Evolutionary conservation across 1,140 invertebrate species (phyloP).

Genomic region (Doryteuthis pealeii): DNA sequence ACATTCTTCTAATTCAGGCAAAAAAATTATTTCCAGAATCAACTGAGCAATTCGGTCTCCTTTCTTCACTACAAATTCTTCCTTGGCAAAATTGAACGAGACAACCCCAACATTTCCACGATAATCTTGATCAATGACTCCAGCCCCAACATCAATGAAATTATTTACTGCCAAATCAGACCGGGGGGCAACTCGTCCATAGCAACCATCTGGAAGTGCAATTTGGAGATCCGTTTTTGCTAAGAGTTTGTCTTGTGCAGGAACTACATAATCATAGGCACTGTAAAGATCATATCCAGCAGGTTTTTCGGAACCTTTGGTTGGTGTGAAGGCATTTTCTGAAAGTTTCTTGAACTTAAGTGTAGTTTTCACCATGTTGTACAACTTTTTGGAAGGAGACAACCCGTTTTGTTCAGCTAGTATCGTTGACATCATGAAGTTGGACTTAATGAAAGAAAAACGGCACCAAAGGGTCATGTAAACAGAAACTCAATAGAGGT

Average conservation of each 20-base stretch:
- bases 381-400: too few species aligned
- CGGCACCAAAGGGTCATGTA: too few species aligned
- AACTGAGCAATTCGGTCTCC: conserved; percentile 96
- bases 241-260: conserved; percentile 80
- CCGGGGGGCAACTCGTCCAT: conserved; percentile 93
- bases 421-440: too few species aligned
- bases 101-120: conserved; percentile 92
- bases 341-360: conserved; percentile 74
- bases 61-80: conserved; percentile 71
- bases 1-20: conserved; percentile 81
- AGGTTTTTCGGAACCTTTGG: conserved; percentile 79
- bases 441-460: too few species aligned
- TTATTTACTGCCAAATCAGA: conserved; percentile 94
- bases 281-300: conserved; percentile 92
- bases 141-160: conserved; percentile 97
- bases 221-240: conserved; percentile 90
- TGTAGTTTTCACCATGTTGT: too few species aligned
- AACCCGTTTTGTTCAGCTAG: too few species aligned
- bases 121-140: conserved; percentile 91
- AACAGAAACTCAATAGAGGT: too few species aligned
- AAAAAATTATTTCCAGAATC: conserved; percentile 89
- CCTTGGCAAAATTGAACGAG: conserved; percentile 87
- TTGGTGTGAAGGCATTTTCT: conserved; percentile 77
- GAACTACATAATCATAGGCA: conserved; percentile 83
- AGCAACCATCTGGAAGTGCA: conserved; percentile 77